Percentiles rank a stretch among this genome's conserved stretches.
Conservation (phyloP, 2,888 invertebrate genomes). For the Pachycephus smyrnensis region DNA sequence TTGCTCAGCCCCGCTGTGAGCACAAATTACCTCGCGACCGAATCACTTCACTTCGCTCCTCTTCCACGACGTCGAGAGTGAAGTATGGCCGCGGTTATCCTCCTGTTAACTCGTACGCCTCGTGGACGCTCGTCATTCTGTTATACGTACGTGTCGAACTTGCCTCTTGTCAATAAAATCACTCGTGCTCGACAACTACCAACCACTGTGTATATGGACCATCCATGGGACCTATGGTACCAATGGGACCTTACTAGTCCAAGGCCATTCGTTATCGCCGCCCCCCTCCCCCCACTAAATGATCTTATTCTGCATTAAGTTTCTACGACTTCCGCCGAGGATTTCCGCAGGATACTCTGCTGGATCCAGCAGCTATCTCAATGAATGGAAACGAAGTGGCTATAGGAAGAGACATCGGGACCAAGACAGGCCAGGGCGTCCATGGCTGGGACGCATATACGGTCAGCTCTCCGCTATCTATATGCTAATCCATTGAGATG, state of each 20-base stretch:
- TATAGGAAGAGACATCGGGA: not conserved
- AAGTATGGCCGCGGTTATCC: conserved; percentile 1
- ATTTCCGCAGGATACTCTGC: not conserved
- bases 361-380: not conserved
- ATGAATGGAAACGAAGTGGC: not conserved
- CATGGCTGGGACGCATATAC: conserved; percentile 32
- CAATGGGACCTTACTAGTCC: not conserved
- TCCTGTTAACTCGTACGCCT: conserved; percentile 1
- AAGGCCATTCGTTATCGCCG: not conserved
- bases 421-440: not conserved
- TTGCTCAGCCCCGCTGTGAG: conserved; percentile 74
- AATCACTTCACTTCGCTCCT: conserved; percentile 57
- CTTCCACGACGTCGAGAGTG: conserved; percentile 2
- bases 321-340: not conserved
- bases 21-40: conserved; percentile 74
- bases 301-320: not conserved
- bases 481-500: conserved; percentile 68
- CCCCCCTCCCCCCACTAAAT: no score
- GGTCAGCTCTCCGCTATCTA: conserved; percentile 64
- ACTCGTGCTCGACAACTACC: conserved; percentile 3
- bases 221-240: not conserved
- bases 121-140: not conserved
- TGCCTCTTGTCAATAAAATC: conserved; percentile 6
- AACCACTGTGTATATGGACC: not conserved
- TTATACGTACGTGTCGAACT: not conserved